Base-by-base conservation (phyloP, 1,140 invertebrate species). In the Atta texana region DNA sequence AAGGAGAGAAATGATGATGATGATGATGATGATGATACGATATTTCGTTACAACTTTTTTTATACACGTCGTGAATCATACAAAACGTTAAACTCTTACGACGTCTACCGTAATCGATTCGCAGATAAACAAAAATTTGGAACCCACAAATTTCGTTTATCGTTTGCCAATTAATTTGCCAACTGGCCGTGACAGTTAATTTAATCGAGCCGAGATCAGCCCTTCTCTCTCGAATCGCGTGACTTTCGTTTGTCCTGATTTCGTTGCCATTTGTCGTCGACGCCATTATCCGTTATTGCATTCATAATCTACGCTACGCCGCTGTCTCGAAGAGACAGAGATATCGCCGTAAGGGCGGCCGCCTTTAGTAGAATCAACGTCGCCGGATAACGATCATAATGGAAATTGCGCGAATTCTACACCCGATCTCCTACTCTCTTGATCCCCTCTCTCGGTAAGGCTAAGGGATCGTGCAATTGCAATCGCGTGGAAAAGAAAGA, bases 321-420 rank as follows among this genome's bases (percentile, higher is more conserved):
- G 61, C 24, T 28, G 68, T 76, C 21, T 55, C 76, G 63, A 88
- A 55, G 80, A 82, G 80, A 82, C 63, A 51, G 64, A 76, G 76
- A 88, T 90, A 90, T 84, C 87, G 89, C 61, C 71, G 34, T 66
- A 85, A 86, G 78, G 89, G 89, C 89, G 78, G 78, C 24, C 39
- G 78, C 72, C 75, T 61, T 64, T n/a, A 16, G 61, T 63, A 53
- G 77, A 72, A 77, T 24, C 51, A 51, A 76, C 57, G 87, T 89
- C 89, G 61, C 71, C 86, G 74, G 81, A 91, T 88, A 91, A 88
- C 90, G 89, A 84, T 68, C 89, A 31, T 84, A 69, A 89, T 91
- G 90, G 82, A 85, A 90, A 91, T 90, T 59, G 85, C 66, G 69
- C 78, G 68, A 91, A 91, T 89, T 90, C 87, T 80, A 59, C 69